Conservation (phyloP, 2,888 invertebrate genomes). For the Calameuta idolon region DNA sequence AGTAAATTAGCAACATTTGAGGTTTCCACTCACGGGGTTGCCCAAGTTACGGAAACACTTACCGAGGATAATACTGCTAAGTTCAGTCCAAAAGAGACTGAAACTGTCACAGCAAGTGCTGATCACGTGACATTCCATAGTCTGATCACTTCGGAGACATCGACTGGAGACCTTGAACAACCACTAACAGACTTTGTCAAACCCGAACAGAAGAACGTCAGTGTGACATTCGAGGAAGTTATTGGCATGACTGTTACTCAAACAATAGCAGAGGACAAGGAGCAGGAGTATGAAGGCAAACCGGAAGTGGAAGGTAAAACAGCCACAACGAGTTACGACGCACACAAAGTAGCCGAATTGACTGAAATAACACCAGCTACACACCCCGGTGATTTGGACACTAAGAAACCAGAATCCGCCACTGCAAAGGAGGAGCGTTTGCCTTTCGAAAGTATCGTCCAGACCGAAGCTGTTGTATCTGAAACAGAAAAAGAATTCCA, state of each 20-base stretch:
- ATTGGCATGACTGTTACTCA: slow-evolving; percentile 71
- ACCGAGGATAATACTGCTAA: slow-evolving; percentile 51
- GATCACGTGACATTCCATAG: slow-evolving; percentile 71
- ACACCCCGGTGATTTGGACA: slow-evolving; percentile 67
- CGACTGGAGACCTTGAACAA: slow-evolving; percentile 56
- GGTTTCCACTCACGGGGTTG: slow-evolving; percentile 62
- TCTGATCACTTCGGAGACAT: slow-evolving; percentile 66
- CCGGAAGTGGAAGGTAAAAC: slow-evolving; percentile 50
- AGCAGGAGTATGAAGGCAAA: slow-evolving; percentile 58
- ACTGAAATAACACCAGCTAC: slow-evolving; percentile 71
- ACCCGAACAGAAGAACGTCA: slow-evolving; percentile 56
- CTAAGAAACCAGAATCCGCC: slow-evolving; percentile 54
- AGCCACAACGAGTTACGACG: slow-evolving; percentile 64
- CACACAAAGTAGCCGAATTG: slow-evolving; percentile 72
- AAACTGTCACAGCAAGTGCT: slow-evolving; percentile 69
- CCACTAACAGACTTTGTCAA: slow-evolving; percentile 52
- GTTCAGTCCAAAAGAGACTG: slow-evolving; percentile 61
- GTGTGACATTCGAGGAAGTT: slow-evolving; percentile 58
- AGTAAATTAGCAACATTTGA: slow-evolving; percentile 62
- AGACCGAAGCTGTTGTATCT: slow-evolving; percentile 70
- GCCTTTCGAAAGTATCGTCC: slow-evolving; percentile 71
- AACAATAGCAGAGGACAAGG: slow-evolving; percentile 67
- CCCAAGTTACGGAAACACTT: slow-evolving; percentile 59
- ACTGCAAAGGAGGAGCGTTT: slow-evolving; percentile 68
- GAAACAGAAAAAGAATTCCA: slow-evolving; percentile 71